Evolutionary conservation across 2,888 invertebrate genomes (phyloP).

Genomic region (Dexiosoma caninum): DNA sequence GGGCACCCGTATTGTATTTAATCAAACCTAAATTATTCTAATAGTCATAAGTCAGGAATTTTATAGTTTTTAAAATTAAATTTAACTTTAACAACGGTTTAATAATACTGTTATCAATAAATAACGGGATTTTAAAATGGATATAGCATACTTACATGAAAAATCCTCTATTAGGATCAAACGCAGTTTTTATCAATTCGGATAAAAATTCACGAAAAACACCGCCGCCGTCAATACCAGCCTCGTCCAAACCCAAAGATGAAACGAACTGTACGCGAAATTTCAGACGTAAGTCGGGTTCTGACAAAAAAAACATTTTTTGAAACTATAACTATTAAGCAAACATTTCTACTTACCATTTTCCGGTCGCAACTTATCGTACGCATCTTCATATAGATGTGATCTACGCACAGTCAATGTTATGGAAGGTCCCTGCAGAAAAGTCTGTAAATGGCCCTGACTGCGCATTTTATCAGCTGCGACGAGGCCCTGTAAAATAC

Average conservation of each 20-base stretch:
- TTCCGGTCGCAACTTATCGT: conserved; percentile 92
- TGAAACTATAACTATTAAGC: background rate
- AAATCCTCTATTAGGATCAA: conserved; percentile 97
- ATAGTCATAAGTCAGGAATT: no score
- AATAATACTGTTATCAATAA: no score
- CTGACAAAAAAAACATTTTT: conserved; percentile 79
- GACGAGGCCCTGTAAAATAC: conserved; percentile 87
- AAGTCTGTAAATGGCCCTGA: conserved; percentile 86
- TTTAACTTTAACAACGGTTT: no score
- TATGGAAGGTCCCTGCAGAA: conserved; percentile 86
- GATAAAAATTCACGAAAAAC: conserved; percentile 96
- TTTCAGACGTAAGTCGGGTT: conserved; percentile 90
- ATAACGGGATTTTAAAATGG: no score
- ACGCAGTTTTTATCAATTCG: conserved; percentile 94
- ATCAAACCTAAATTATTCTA: no score
- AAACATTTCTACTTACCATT: conserved; percentile 83
- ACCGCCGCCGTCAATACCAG: conserved; percentile 98
- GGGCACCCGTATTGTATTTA: no score
- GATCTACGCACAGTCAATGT: conserved; percentile 89
- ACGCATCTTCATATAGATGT: conserved; percentile 99
- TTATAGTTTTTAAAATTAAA: no score
- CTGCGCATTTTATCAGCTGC: conserved; percentile 79
- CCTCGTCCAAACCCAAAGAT: conserved; percentile 93
- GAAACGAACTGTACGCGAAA: conserved; percentile 94
- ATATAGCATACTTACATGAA: conserved; percentile 80